Evolutionary conservation across 2,113 vertebrate genomes (phyloP), one percentile per base, ranked within the genome.

Genomic region (Oryzias curvinotus): DNA sequence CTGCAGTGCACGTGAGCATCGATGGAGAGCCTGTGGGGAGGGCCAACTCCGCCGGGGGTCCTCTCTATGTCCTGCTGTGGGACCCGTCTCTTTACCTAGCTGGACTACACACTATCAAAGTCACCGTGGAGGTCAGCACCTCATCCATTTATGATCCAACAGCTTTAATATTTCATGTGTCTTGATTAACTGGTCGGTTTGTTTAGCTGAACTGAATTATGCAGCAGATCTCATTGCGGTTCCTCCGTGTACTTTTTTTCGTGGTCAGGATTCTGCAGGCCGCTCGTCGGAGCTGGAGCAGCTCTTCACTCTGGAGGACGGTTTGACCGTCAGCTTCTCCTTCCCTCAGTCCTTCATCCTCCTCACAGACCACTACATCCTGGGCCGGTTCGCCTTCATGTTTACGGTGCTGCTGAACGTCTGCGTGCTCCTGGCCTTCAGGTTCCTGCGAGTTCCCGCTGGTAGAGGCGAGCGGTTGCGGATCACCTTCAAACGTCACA

Each of bases 311-410:
- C 73, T 95, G 81, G 91, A 96, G 78, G 92, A 93, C 30, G 86
- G 89, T 13, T 76, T 91, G 23, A 92, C 89, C 21, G 94, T 94
- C 26, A 91, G 80, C 82, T 98, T 99, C 47, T 88, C 88, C 30
- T 92, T 96, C 13, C 69, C 90, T 28, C 89, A 93, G 71, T 98
- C 97, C 75, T 90, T 97, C 86, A 91, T 99, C 88, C 96, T 99
- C 58, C 95, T 98, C 68, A 94, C 90, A 36, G 95, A 97, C 80
- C 91, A 95, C 79, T 93, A 94, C 70, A 82, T 93, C 57, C 80
- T 96, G 89, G 96, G 88, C 56, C 92, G 92, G 28, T 80, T 86
- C 28, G 61, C 91, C 57, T 99, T 99, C 83, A 75, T 92, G 30
- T 36, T 91, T 18, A 83, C 74, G 2, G 87, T 91, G 47, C 78